A percentile compares a stretch with the other conserved stretches of the same genome.
Evolutionary conservation across 2,888 invertebrate species (phyloP).

Genomic region (Diarsia rubi): DNA sequence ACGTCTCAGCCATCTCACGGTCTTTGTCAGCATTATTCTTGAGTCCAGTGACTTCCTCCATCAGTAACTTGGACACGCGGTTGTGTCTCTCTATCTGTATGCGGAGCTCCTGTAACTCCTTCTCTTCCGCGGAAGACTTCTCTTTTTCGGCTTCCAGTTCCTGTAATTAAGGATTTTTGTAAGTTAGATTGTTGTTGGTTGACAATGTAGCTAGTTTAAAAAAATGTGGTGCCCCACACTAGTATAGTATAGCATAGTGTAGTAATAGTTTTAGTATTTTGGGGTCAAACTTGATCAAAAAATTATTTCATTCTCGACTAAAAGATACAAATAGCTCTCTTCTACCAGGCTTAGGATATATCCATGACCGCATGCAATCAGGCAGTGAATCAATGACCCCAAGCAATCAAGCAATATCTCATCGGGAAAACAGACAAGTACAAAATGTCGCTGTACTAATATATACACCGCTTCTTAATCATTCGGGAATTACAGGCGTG

Average conservation of each 20-base stretch:
- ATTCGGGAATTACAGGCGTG: too few species aligned
- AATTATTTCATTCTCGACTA: neutral
- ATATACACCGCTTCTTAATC: too few species aligned
- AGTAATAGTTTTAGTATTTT: too few species aligned
- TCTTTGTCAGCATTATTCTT: conserved; percentile 92
- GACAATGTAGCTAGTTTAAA: neutral
- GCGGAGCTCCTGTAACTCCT: conserved; percentile 88
- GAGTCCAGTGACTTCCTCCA: conserved; percentile 92
- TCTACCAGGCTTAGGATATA: neutral
- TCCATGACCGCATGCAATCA: neutral
- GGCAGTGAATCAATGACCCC: neutral
- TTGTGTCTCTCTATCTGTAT: conserved; percentile 92
- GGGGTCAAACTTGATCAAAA: neutral
- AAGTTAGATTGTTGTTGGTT: neutral
- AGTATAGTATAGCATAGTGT: too few species aligned
- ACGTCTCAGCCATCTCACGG: conserved; percentile 91
- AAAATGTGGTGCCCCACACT: too few species aligned
- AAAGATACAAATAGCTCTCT: too few species aligned
- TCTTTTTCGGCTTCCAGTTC: conserved; percentile 89
- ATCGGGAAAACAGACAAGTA: too few species aligned
- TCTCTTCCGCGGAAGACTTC: conserved; percentile 87
- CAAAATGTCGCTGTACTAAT: too few species aligned
- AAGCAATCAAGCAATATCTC: too few species aligned
- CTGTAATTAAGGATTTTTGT: conserved; percentile 71
- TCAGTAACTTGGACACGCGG: conserved; percentile 92